These are phyloP conservation scores for Dasyprocta punctata DNA, from an alignment of 2,113 vertebrate genomes.

Conservation along the genomic window DNA sequence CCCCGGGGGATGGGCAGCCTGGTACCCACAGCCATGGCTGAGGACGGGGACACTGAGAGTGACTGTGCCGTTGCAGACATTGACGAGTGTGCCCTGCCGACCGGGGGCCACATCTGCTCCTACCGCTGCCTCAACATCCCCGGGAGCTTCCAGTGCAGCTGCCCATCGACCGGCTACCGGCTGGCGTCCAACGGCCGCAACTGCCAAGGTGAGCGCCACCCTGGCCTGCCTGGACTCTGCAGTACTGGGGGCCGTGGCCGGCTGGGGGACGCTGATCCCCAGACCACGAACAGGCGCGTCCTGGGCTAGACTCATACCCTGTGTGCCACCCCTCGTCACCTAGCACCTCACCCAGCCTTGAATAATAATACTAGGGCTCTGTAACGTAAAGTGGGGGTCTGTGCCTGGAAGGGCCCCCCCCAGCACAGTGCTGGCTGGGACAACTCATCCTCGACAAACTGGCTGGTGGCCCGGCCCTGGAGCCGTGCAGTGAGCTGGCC, in stretches of 20 bases:
- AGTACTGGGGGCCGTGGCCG: fast-evolving
- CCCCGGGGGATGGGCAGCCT: not conserved
- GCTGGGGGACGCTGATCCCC: not conserved
- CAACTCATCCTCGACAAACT: fast-evolving
- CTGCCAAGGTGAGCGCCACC: conserved; percentile 91
- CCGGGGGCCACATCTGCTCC: conserved; percentile 95
- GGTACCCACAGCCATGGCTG: fast-evolving
- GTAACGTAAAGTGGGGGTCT: not conserved
- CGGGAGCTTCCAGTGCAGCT: conserved; percentile 97
- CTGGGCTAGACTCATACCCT: fast-evolving
- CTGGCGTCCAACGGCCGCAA: conserved; percentile 94
- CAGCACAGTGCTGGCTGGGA: not conserved
- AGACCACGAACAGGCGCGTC: no score
- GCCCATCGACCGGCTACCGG: conserved; percentile 91
- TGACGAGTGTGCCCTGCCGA: conserved; percentile 97
- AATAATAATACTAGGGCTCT: not conserved
- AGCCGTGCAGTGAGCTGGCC: no score
- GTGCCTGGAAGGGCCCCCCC: not conserved
- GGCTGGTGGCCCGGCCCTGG: not conserved
- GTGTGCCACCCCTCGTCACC: not conserved
- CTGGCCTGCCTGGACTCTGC: fast-evolving
- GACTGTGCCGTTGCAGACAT: conserved; percentile 89
- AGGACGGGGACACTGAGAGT: not conserved
- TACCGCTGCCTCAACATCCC: conserved; percentile 89
- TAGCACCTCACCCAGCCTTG: not conserved